Percentiles rank a stretch among this genome's conserved stretches.
Evolutionary conservation across 2,113 vertebrate species (phyloP).

Genomic region (Brachypodius melanocephalos): DNA sequence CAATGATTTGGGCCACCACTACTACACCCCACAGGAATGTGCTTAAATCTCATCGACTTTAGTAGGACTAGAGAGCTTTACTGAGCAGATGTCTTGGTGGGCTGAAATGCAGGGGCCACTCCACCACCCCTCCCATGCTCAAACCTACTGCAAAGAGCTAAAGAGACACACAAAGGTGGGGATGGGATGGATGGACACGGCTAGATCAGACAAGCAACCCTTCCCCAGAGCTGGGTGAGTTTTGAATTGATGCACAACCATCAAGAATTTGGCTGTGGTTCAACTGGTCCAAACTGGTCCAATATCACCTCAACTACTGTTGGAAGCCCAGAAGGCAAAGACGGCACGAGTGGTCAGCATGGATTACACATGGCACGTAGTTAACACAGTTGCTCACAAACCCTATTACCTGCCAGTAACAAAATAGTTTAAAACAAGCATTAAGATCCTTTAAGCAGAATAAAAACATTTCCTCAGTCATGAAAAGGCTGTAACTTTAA

Average conservation of each 20-base stretch:
- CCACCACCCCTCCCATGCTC: not conserved
- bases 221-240: not conserved
- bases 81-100: not conserved
- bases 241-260: not conserved
- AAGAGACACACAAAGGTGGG: not conserved
- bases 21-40: not conserved
- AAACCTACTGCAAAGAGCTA: not conserved
- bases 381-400: not conserved
- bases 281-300: not conserved
- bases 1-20: not conserved
- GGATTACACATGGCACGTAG: not conserved
- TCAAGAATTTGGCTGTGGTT: not conserved
- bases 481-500: constrained; percentile 34
- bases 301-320: not conserved
- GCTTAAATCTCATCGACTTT: not conserved
- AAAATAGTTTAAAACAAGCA: constrained; percentile 10
- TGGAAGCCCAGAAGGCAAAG: not conserved
- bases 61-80: not conserved
- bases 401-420: not conserved
- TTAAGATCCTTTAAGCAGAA: constrained; percentile 42
- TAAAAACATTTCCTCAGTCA: constrained; percentile 18
- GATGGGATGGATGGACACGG: not conserved
- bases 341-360: not conserved
- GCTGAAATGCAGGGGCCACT: rapidly evolving
- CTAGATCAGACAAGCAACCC: not conserved